A percentile compares a stretch with the other conserved stretches of the same genome.
Evolutionary conservation across 35 echinoderm and acorn worm species (phyloP).

Genomic region (Apostichopus japonicus): DNA sequence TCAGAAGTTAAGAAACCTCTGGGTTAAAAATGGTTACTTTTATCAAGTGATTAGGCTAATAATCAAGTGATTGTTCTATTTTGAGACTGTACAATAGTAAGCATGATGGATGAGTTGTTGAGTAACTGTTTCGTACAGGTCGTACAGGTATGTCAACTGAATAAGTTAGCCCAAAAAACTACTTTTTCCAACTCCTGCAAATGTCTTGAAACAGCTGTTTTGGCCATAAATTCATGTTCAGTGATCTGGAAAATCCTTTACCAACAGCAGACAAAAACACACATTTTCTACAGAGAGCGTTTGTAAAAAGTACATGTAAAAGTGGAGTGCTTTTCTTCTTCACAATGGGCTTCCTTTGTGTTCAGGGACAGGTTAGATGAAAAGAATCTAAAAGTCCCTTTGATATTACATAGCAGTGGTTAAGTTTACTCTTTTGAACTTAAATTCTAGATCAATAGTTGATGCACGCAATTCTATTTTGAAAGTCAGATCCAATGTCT

Average conservation of each 20-base stretch:
- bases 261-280: conserved; percentile 14
- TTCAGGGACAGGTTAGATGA: background rate
- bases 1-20: too few species aligned
- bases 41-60: too few species aligned
- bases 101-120: too few species aligned
- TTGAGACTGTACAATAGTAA: too few species aligned
- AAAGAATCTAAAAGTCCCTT: background rate
- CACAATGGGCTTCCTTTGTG: background rate
- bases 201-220: conserved; percentile 21
- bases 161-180: too few species aligned
- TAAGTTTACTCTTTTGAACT: background rate
- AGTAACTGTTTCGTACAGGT: too few species aligned
- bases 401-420: background rate
- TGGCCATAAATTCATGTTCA: background rate
- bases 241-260: conserved; percentile 35
- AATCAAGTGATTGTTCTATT: too few species aligned
- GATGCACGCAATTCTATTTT: background rate
- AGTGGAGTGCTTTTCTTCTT: background rate
- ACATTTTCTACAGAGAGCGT: background rate
- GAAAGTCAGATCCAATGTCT: background rate
- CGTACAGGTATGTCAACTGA: too few species aligned
- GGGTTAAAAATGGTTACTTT: too few species aligned
- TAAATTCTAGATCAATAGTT: background rate
- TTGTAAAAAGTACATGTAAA: background rate
- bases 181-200: background rate